Base-by-base conservation (phyloP, 1,140 invertebrate species). In the Hycleus cichorii region DNA sequence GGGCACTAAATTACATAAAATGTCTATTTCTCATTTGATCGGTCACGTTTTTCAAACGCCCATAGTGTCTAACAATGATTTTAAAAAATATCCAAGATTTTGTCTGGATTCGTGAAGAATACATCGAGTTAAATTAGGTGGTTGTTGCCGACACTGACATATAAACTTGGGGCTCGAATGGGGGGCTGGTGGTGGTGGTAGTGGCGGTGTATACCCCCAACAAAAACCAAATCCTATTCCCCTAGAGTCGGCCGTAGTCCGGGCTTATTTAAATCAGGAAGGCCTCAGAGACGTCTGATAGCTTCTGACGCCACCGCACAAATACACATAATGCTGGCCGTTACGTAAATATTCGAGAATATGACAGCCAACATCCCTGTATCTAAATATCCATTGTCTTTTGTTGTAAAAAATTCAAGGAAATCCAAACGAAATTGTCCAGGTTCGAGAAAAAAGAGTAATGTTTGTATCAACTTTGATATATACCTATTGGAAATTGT, bases 251-350 rank as follows among this genome's bases (percentile, higher is more conserved):
- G 47, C 64, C 64, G 38, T 49, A 70, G 70, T 72, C 68, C 68
- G 65, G 70, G 69, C 69, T 72, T 72, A 72, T 72, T 70, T 72
- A 70, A 72, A 72, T 72, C 70, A 68, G 63, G 60, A 62, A 60
- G 60, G 60, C 63, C 66, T 61, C 63, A 68, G 69, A 69, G 63
- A 70, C 67, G 68, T 51, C 66, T 69, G 69, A 71, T 70, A 67
- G 65, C 68, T 70, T 69, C 66, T 70, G 68, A 71, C 69, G 64
- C 66, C 64, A 69, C 64, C 68, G 65, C 68, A 65, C 57, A 62
- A 4, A 32, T 7, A 32, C 32, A 32, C 32, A 32, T 7, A 32
- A 66, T 58, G 63, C 65, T 62, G 62, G 52, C 62, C 67, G 62
- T 53, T 62, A 58, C 61, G 60, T 64, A 68, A 66, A 64, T 68